Base-by-base conservation (phyloP, 53 echinoderm and acorn worm species). In the Echinarachnius parma region DNA sequence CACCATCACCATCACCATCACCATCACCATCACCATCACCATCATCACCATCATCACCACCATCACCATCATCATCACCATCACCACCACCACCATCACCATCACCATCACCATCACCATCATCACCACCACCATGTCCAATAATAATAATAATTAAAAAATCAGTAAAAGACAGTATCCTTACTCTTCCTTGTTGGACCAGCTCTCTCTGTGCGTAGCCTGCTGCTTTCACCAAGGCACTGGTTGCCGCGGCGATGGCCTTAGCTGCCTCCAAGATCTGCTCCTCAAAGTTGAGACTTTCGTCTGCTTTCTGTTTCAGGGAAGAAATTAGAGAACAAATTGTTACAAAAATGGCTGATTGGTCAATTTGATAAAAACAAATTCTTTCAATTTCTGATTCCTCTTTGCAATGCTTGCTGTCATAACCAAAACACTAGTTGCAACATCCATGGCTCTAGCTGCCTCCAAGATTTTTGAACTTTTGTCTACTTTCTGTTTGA, bases 241-340 rank as follows among this genome's bases (percentile, higher is more conserved):
- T 94, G 22, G 94, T 94, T 53, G 94, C 94, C 54, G 80, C 81
- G 9, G 94, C 94, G 28, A 94, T 94, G 27, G 89, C 86, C 67
- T 94, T 94, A 42, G 94, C 94, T 36, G 94, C 94, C 60, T 94
- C 94, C 57, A 94, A 65, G 66, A 94, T 94, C 75, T 94, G 94
- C 70, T 94, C 94, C 68, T 89, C 94, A 84, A 94, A 94, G 80
- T 94, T 86, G 2, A 94, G 77, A 72, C 83, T 94, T 44, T 94
- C 94, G 47, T 94, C 94, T 15, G 94, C 94, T 83, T 86, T 81
- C 94, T 94, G 64, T 11, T 53, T 46, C 9, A 21, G 10, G 46
- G 25, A 62, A 36, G 20, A 32, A 62, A 15, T 37, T 34, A 35
- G 23, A 60, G 35, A 22, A 62, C 23, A 62, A 62, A 33, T 18